Conservation (phyloP, 2,888 invertebrate genomes). For the Zonitis immaculata region DNA sequence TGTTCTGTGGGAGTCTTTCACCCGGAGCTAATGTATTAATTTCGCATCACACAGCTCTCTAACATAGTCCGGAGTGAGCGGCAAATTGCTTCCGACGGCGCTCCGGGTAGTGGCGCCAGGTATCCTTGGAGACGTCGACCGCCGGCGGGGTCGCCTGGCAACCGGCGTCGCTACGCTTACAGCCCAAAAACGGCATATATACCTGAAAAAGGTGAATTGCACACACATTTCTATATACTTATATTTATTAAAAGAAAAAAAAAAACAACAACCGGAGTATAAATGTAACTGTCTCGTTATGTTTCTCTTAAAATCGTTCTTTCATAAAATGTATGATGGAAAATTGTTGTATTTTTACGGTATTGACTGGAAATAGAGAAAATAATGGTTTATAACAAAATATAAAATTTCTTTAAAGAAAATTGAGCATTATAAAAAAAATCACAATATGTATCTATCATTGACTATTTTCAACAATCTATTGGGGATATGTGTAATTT, state of each 20-base stretch:
- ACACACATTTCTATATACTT: conserved; percentile 8
- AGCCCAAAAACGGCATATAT: conserved; percentile 33
- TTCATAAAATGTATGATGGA: neutral
- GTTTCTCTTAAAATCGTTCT: neutral
- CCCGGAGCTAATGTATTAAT: conserved; percentile 43
- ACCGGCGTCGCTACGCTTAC: conserved; percentile 50
- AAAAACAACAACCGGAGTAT: neutral
- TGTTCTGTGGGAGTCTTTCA: conserved; percentile 36
- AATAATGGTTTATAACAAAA: no score
- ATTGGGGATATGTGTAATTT: no score
- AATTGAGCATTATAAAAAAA: no score
- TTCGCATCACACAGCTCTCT: conserved; percentile 35
- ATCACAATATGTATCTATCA: no score
- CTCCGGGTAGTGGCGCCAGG: conserved; percentile 56
- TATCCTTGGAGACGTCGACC: conserved; percentile 52
- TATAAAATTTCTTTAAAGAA: no score
- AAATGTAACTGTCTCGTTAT: neutral
- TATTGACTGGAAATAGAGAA: no score
- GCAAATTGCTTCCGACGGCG: conserved; percentile 56
- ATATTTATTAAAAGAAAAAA: neutral
- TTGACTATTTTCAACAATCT: no score
- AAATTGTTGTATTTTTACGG: neutral
- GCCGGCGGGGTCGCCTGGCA: conserved; percentile 51
- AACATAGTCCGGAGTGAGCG: conserved; percentile 46
- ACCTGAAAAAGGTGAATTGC: conserved; percentile 35